Conservation (phyloP, 2,888 invertebrate genomes). For the Sipha maydis region DNA sequence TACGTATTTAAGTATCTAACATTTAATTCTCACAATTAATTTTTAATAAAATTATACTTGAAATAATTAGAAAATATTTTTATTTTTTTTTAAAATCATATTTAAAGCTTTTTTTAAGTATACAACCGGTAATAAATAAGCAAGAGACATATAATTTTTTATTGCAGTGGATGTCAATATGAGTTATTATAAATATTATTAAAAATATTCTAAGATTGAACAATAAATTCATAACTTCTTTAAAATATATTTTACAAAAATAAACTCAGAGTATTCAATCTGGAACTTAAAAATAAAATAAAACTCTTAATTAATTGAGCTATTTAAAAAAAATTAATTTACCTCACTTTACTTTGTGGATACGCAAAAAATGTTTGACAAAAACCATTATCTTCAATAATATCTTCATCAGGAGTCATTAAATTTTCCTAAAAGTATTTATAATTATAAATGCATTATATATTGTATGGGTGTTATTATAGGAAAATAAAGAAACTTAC, state of each 20-base stretch:
- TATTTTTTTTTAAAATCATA: too few species aligned
- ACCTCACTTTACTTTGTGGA: conserved; percentile 60
- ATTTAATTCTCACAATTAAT: not conserved
- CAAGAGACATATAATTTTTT: too few species aligned
- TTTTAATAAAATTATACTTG: too few species aligned
- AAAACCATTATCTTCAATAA: conserved; percentile 24
- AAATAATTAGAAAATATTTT: too few species aligned
- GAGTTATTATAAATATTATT: too few species aligned
- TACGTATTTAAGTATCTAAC: not conserved
- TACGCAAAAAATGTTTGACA: conserved; percentile 52
- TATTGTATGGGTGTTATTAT: not conserved
- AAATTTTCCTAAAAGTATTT: conserved; percentile 24
- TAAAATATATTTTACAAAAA: too few species aligned
- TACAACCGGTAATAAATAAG: too few species aligned
- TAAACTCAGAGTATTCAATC: not conserved
- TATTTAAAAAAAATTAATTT: not conserved
- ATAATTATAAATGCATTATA: not conserved
- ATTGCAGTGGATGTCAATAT: too few species aligned
- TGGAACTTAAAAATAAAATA: not conserved
- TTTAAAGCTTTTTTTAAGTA: too few species aligned
- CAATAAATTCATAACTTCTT: not conserved
- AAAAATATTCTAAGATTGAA: not conserved
- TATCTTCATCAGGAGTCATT: not conserved
- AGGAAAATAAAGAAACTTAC: conserved; percentile 5
- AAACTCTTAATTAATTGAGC: not conserved